phyloP scores from a whole-genome alignment of 2,797 vertebrate genomes.

The Phyllotis vaccarum region DNA sequence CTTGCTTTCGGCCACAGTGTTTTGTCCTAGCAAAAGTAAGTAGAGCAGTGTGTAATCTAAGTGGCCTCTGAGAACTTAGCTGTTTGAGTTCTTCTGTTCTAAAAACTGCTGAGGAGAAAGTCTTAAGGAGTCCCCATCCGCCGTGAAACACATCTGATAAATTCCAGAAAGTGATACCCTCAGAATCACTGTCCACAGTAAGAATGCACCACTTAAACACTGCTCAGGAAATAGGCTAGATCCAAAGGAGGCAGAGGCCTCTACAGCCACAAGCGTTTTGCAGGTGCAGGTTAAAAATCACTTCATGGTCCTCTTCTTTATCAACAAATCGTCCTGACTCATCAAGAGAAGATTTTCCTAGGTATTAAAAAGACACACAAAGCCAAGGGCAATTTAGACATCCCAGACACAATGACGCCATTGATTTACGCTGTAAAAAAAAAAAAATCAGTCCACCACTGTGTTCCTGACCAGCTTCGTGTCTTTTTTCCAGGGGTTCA shows the following conservation, averaged over 20 bases:
- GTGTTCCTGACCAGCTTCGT: not conserved
- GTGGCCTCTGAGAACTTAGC: not conserved
- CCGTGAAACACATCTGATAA: not conserved
- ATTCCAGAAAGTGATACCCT: not conserved
- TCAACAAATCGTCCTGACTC: not conserved
- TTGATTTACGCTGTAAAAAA: not conserved
- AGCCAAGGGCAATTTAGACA: conserved; percentile 34
- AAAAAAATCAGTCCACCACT: not conserved
- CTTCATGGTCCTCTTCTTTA: not conserved
- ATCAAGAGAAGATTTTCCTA: conserved; percentile 43
- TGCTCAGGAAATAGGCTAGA: not conserved
- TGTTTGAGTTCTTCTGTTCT: conserved; percentile 16
- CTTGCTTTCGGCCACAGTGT: not conserved
- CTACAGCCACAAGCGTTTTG: not conserved
- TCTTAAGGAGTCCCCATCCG: not conserved
- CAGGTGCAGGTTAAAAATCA: not conserved
- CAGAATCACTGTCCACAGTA: not conserved
- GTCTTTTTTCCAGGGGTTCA: not conserved
- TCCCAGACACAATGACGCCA: not conserved
- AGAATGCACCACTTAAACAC: not conserved
- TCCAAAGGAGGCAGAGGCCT: not conserved
- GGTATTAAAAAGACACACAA: not conserved
- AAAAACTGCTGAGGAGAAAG: not conserved
- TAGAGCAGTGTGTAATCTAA: not conserved
- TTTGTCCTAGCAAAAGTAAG: not conserved